Percentiles rank a stretch among this genome's conserved stretches.
Evolutionary conservation across 2,888 invertebrate genomes (phyloP).

Genomic region (Chalcosyrphus nemorum): DNA sequence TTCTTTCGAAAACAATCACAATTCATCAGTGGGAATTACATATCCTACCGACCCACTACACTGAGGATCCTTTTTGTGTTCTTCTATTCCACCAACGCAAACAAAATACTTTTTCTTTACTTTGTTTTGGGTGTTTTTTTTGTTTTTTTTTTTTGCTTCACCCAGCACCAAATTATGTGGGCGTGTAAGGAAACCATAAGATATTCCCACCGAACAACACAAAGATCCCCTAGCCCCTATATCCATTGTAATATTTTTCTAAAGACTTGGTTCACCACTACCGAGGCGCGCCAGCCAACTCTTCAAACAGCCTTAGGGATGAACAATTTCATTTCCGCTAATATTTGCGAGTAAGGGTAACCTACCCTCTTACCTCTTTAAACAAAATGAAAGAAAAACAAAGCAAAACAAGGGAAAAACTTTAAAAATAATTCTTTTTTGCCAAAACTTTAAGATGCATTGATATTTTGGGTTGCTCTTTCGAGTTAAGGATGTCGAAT

Average conservation of each 20-base stretch:
- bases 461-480: background rate
- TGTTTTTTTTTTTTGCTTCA: background rate
- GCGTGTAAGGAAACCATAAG: slow-evolving; percentile 37
- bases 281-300: background rate
- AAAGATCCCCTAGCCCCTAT: background rate
- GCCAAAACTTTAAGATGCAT: slow-evolving; percentile 4
- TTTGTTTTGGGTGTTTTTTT: background rate
- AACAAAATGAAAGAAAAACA: background rate
- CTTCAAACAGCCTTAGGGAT: slow-evolving; percentile 18
- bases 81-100: background rate
- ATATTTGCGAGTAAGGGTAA: background rate
- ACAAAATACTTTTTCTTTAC: background rate
- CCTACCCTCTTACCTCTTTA: background rate
- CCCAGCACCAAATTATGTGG: slow-evolving; percentile 16
- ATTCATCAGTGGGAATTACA: slow-evolving; percentile 36
- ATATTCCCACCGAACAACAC: slow-evolving; percentile 31
- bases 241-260: slow-evolving; percentile 34
- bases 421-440: background rate
- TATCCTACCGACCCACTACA: background rate
- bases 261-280: slow-evolving; percentile 19
- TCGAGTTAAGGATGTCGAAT: background rate
- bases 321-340: background rate
- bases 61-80: background rate
- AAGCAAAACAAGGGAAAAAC: background rate
- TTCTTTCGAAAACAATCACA: slow-evolving; percentile 41